These are phyloP conservation scores for Megaustenia siamemsis DNA, from an alignment of 2,888 invertebrate species.

Conservation along the genomic window DNA sequence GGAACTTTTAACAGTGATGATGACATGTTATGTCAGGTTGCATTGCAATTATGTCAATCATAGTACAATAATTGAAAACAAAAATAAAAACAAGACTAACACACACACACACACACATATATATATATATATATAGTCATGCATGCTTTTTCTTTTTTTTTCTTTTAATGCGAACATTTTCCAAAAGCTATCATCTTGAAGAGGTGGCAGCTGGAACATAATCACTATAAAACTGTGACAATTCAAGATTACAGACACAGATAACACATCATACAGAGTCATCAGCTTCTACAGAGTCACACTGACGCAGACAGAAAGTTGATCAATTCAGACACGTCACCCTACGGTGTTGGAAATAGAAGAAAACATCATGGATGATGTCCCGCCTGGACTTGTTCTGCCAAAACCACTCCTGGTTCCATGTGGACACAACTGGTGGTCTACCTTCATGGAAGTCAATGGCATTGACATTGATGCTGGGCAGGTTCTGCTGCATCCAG, in stretches of 20 bases:
- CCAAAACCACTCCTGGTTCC: slow-evolving; percentile 54
- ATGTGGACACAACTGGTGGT: slow-evolving; percentile 43
- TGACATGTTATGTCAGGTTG: no score
- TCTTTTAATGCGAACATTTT: no score
- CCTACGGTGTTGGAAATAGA: slow-evolving; percentile 67
- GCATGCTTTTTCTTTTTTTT: no score
- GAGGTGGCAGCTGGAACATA: no score
- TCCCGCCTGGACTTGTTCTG: slow-evolving; percentile 65
- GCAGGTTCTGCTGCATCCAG: slow-evolving; percentile 71
- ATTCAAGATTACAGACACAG: background rate
- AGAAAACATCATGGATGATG: slow-evolving; percentile 72
- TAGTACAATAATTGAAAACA: no score
- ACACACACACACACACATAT: no score
- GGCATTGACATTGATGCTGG: slow-evolving; percentile 61
- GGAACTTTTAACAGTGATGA: no score
- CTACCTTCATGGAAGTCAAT: slow-evolving; percentile 59
- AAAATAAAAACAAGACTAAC: no score
- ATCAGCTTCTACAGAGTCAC: background rate
- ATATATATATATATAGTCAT: no score
- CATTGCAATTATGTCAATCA: no score
- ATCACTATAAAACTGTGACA: no score
- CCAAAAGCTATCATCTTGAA: no score
- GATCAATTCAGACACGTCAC: slow-evolving; percentile 48
- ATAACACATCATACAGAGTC: background rate
- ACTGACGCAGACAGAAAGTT: background rate